Base-by-base conservation (phyloP, 2,888 invertebrate genomes). In the Drosophila cognata region DNA sequence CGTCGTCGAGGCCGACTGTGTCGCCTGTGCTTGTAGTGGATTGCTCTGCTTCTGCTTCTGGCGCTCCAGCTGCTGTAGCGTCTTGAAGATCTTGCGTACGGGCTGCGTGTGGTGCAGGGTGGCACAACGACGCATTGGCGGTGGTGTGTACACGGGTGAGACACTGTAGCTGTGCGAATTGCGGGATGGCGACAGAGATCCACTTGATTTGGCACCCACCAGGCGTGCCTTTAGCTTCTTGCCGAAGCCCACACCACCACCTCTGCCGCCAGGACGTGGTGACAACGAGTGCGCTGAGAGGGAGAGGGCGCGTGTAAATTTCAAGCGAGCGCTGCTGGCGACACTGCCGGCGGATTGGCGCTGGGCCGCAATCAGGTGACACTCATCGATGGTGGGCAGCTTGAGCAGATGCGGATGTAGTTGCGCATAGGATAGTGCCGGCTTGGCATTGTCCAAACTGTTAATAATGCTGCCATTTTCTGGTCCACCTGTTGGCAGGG, bases 351-450 rank as follows among this genome's bases (percentile, higher is more conserved):
- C 68, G n/a, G 74, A 71, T 18, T 82, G 77, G 36, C 81, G 69
- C 77, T 85, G 68, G 56, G 80, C 89, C 38, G 86, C 90, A 74
- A 88, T 89, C 21, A 89, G 61, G 50, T 91, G 89, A 55, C 88
- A 92, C 71, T 93, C 93, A 71, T 91, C 91, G 71, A 92, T 92
- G 71, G 93, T 92, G 71, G 92, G 93, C 52, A 93, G 71, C 75
- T 92, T 92, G 18, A 92, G 81, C 60, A 90, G 77, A 68, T 91
- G 91, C 21, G 92, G 92, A 74, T 92, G 92, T 53, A 90, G 65
- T 63, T 91, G 90, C 18, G 92, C 84, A 63, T 92, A 85, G 67
- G 88, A 78, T 48, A 88, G 67, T 1, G 81, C 53, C 1, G 81
- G 70, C 43, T 76, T 81, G n/a, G 58, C 35, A 31, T 7, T 71